phyloP scores from a whole-genome alignment of 2,113 vertebrate species.

The Daubentonia madagascariensis region DNA sequence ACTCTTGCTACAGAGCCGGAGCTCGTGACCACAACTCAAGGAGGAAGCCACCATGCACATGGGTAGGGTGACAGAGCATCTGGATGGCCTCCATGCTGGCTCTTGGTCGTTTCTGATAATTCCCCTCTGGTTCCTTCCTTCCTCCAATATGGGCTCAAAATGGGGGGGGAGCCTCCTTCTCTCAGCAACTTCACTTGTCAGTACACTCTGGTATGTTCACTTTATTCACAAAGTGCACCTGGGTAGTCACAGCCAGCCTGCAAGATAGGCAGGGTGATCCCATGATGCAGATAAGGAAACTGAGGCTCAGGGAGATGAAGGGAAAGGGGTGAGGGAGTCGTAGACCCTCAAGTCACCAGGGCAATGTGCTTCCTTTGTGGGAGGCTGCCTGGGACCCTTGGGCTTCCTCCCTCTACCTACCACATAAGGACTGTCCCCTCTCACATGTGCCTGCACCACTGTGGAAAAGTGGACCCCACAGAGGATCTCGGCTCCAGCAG shows the following conservation, averaged over 20 bases:
- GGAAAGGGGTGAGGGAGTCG: not conserved
- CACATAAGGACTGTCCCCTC: not conserved
- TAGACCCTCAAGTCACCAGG: not conserved
- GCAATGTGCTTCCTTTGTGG: not conserved
- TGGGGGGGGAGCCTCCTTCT: not conserved
- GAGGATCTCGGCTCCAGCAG: not conserved
- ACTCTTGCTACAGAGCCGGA: not conserved
- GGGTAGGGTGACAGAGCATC: rapidly evolving
- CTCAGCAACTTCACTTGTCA: not conserved
- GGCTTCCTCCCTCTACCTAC: not conserved
- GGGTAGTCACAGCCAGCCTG: rapidly evolving
- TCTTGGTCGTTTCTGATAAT: not conserved
- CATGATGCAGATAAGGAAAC: not conserved
- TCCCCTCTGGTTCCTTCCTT: not conserved
- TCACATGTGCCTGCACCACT: not conserved
- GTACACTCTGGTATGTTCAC: not conserved
- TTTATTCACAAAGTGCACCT: not conserved
- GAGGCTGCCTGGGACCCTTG: not conserved
- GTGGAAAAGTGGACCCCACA: not conserved
- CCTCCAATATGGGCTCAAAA: not conserved
- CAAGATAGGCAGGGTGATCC: not conserved
- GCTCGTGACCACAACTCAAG: rapidly evolving
- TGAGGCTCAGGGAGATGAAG: not conserved
- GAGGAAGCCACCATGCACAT: rapidly evolving
- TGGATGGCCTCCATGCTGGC: not conserved